Percentiles rank a stretch among this genome's conserved stretches.
phyloP scores from a whole-genome alignment of 2,113 vertebrate species.

The Miniopterus natalensis region DNA sequence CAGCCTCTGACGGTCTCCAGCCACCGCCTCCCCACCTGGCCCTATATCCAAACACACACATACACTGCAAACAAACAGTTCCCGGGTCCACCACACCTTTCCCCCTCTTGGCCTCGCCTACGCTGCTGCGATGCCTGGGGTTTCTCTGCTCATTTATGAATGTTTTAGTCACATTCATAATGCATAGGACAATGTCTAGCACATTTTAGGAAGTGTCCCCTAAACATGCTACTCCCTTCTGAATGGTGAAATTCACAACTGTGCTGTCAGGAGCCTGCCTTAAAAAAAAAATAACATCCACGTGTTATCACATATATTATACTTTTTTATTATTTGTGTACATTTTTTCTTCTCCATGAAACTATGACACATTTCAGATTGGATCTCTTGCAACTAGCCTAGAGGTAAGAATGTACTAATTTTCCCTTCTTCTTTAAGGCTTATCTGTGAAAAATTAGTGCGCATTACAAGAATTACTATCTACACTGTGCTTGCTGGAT shows the following conservation, averaged over 20 bases:
- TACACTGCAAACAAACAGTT: no score
- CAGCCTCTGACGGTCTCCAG: not conserved
- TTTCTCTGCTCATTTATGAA: not conserved
- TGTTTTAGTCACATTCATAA: not conserved
- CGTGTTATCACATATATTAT: not conserved
- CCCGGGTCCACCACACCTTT: not conserved
- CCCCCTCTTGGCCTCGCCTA: not conserved
- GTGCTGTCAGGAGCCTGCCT: not conserved
- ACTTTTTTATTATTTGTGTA: not conserved
- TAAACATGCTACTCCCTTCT: not conserved
- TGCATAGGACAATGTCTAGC: not conserved
- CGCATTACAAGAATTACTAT: not conserved
- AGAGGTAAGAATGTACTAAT: not conserved
- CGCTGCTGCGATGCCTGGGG: not conserved
- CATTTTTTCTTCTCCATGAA: not conserved
- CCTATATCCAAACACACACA: not conserved
- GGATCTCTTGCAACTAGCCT: not conserved
- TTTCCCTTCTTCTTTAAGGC: not conserved
- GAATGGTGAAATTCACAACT: not conserved
- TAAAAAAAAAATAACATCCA: not conserved
- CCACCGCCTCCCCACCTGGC: not conserved
- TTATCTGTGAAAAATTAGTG: not conserved
- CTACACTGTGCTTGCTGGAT: not conserved
- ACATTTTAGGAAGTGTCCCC: not conserved
- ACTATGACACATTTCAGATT: not conserved